Evolutionary conservation across 2,113 vertebrate genomes (phyloP), one percentile per base, ranked within the genome.

Genomic region (Antigone vipio): DNA sequence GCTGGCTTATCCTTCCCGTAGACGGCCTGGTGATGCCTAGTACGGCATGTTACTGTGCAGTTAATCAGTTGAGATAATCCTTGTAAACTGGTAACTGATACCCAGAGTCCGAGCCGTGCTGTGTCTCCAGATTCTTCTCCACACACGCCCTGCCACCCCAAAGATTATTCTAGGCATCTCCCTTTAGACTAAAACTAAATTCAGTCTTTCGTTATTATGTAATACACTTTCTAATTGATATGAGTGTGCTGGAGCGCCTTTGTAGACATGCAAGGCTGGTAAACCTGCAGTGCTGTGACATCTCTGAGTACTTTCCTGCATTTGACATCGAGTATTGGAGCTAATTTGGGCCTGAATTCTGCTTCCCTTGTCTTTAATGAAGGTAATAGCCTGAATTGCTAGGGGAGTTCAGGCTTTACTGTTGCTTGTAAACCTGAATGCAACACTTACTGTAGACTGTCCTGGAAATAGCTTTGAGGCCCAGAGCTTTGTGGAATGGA

Each of bases 1-100:
- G 40, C 66, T 88, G 72, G 66, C 56, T 75, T 90, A 78, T 40
- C 73, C 92, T 93, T 92, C 83, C 69, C 2, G 73, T 27, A 58
- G 93, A 75, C 32, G 11, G 92, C 92, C 60, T 56, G 79, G 89
- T 79, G 66, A 67, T 94, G 93, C 85, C 58, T 92, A 88, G 97
- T 90, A 98, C 85, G 34, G 96, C 92, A 88, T 97, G 97, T 97
- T 97, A 98, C 97, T 52, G n/a, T 92, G 96, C 42, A 52, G 95
- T 94, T 98, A 97, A 97, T 97, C 91, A 18, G 86, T 73, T 59
- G 94, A 94, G 92, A 78, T 97, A 97, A 98, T 98, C 96, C 96
- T 77, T 69, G 91, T 97, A 87, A 96, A 95, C 88, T 78, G 56
- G 96, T 94, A 97, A 97, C 93, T 78, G 97, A 98, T 96, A 97